These are phyloP conservation scores for Nemopilema nomurai DNA, from an alignment of 30 jellyfish, hydroid and myxozoan genomes.

Conservation along the genomic window DNA sequence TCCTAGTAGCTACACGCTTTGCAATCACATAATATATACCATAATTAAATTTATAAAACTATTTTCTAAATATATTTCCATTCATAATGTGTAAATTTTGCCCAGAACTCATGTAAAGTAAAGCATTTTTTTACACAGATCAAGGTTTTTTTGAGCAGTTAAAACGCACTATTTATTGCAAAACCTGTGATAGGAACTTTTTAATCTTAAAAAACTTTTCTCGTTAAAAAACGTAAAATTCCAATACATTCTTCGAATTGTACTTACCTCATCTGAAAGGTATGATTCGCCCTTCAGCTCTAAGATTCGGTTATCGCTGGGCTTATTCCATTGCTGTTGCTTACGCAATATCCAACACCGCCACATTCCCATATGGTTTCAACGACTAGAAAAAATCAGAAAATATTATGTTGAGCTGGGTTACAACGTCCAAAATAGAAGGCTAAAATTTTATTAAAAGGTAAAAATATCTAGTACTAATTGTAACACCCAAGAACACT, in stretches of 20 bases:
- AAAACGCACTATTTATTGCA: neutral
- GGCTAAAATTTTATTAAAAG: neutral
- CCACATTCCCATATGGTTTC: neutral
- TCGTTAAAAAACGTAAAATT: neutral
- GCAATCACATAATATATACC: neutral
- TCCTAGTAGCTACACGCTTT: neutral
- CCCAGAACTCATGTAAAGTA: neutral
- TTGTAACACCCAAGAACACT: neutral
- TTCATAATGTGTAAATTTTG: neutral
- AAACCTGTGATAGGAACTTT: neutral
- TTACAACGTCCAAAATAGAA: neutral
- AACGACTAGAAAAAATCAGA: constrained; percentile 4
- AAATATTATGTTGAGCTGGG: neutral
- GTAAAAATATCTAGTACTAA: neutral
- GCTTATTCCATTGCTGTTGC: constrained; percentile 1
- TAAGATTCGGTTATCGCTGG: neutral
- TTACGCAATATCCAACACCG: constrained; percentile 9
- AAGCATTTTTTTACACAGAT: neutral
- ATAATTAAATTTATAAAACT: no score
- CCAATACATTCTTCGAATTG: neutral
- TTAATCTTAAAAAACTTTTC: neutral
- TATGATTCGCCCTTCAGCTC: constrained; percentile 22
- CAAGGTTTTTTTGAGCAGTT: neutral
- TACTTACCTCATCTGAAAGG: constrained; percentile 20
- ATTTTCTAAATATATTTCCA: neutral